Evolutionary conservation across 1,140 invertebrate genomes (phyloP).

Genomic region (Brachionus sp.): DNA sequence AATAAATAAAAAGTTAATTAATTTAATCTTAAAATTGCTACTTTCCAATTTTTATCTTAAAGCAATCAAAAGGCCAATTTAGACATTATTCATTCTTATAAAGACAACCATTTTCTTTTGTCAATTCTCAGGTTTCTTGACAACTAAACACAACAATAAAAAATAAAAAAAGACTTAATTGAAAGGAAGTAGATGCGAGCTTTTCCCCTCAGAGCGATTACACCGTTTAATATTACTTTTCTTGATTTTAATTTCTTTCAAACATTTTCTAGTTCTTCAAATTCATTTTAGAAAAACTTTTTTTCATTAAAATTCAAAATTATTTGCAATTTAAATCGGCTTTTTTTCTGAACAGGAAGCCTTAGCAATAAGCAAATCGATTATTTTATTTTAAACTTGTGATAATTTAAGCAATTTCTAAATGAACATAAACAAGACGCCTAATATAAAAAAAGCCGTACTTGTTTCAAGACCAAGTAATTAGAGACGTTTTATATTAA

Average conservation of each 20-base stretch:
- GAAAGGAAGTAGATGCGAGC: neutral
- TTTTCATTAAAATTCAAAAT: neutral
- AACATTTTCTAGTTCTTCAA: constrained; percentile 4
- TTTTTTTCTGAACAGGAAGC: constrained; percentile 17
- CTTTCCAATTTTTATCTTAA: neutral
- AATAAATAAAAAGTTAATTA: too few species aligned
- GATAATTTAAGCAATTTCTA: neutral
- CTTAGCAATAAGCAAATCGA: constrained; percentile 15
- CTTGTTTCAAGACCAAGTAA: constrained; percentile 19
- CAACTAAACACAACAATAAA: neutral
- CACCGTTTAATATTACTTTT: neutral
- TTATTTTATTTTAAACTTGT: neutral
- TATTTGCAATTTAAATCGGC: constrained; percentile 29
- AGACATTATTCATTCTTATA: neutral
- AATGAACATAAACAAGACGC: constrained; percentile 5
- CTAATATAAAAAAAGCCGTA: constrained; percentile 11
- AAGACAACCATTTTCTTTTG: neutral
- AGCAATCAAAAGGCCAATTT: neutral
- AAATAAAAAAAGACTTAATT: neutral
- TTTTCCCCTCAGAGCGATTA: neutral
- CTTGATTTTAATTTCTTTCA: neutral
- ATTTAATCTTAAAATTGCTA: neutral
- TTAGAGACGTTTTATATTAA: neutral
- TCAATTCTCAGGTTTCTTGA: constrained; percentile 19
- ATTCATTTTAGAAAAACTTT: neutral